Conservation (phyloP, 2,797 vertebrate species). For the Paguma larvata region DNA sequence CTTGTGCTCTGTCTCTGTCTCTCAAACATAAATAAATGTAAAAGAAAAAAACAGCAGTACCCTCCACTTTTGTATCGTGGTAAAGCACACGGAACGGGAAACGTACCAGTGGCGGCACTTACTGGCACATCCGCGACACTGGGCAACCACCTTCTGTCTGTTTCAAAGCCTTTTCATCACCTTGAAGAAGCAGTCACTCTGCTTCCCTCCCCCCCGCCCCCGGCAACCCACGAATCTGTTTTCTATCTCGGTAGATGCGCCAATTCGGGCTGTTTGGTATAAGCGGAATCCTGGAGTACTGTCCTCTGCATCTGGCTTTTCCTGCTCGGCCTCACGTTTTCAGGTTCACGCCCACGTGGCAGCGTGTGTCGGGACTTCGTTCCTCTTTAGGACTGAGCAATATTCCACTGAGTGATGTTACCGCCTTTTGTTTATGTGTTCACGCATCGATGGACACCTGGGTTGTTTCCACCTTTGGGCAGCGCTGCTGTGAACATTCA, state of each 20-base stretch:
- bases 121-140: neutral
- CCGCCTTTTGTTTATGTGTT: constrained; percentile 16
- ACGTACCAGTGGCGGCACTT: neutral
- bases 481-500: neutral
- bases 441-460: neutral
- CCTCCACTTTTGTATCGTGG: neutral
- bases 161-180: neutral
- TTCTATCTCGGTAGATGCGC: neutral
- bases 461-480: neutral
- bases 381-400: constrained; percentile 1
- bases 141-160: neutral
- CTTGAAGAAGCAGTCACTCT: neutral
- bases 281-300: neutral
- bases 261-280: constrained; percentile 10
- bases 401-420: neutral
- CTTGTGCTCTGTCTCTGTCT: too few species aligned
- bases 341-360: neutral
- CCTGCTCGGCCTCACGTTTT: neutral
- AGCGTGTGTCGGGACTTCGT: neutral
- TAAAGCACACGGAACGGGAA: constrained; percentile 27
- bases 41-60: too few species aligned
- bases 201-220: neutral
- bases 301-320: constrained; percentile 23
- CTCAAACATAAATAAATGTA: too few species aligned
- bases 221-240: constrained; percentile 37